These are phyloP conservation scores for Sycophaga agraensis DNA, from an alignment of 1,140 invertebrate species.

Conservation along the genomic window DNA sequence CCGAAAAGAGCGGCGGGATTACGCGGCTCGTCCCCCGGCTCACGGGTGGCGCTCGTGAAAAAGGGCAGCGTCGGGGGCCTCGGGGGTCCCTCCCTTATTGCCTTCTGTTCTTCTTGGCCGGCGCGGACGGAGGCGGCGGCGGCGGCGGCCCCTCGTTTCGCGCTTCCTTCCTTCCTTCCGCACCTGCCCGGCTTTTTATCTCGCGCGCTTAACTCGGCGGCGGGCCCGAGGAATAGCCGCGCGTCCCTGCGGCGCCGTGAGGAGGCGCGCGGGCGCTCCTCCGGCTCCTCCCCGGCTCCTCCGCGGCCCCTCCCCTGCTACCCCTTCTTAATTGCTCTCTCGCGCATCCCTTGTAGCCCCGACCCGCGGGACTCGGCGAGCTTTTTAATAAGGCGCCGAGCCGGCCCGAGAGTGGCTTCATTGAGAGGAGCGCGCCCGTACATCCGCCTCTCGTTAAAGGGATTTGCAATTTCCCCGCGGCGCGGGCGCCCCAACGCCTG, in stretches of 20 bases:
- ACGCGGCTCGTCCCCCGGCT: not conserved
- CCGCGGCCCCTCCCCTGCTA: too few species aligned
- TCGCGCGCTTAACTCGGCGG: not conserved
- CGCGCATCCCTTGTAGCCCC: not conserved
- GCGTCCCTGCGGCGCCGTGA: constrained; percentile 12
- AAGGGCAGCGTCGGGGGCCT: not conserved
- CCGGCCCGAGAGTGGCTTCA: too few species aligned
- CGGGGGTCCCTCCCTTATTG: constrained; percentile 17
- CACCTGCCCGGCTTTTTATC: constrained; percentile 12
- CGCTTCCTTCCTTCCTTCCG: constrained; percentile 6
- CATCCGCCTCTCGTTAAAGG: too few species aligned
- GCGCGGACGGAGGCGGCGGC: too few species aligned
- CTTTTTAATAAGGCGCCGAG: constrained; percentile 15
- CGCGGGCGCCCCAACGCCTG: too few species aligned
- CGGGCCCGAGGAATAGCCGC: constrained; percentile 16
- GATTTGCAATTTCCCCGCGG: too few species aligned
- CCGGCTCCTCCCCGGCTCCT: not conserved
- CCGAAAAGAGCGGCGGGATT: not conserved
- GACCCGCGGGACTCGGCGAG: not conserved
- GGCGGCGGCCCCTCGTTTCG: constrained; percentile 15
- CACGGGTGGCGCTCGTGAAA: not conserved
- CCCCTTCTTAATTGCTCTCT: constrained; percentile 22
- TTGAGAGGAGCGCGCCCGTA: too few species aligned
- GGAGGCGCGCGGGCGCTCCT: not conserved
- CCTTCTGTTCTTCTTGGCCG: constrained; percentile 25